Percentiles rank a stretch among this genome's conserved stretches.
phyloP scores from a whole-genome alignment of 64 coral and sea anemone genomes.

The Montipora cactus region DNA sequence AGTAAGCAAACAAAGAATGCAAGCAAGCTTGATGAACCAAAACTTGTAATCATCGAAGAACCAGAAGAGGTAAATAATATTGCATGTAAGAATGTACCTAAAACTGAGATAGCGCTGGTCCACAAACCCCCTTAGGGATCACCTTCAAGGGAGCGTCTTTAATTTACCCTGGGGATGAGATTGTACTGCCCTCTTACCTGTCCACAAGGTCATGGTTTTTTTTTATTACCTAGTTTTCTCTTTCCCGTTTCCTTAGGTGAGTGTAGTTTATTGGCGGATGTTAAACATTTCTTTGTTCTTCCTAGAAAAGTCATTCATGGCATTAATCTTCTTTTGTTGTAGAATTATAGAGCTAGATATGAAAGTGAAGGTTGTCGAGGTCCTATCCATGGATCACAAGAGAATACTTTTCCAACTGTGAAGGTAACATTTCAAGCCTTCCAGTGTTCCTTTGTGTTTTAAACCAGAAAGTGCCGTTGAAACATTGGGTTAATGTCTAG shows the following conservation, averaged over 20 bases:
- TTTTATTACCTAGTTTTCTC: too few relatives aligned
- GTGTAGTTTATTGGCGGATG: too few relatives aligned
- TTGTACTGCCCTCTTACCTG: too few relatives aligned
- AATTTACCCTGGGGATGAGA: too few relatives aligned
- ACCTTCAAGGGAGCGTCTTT: too few relatives aligned
- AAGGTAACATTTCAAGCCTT: constrained; percentile 54
- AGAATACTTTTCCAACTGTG: constrained; percentile 90
- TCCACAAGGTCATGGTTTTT: too few relatives aligned
- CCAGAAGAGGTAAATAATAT: constrained; percentile 82
- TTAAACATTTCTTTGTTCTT: background rate
- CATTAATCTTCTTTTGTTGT: constrained; percentile 16
- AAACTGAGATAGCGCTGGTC: too few relatives aligned
- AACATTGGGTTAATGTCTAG: too few relatives aligned
- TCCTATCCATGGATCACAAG: constrained; percentile 94
- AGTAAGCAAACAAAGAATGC: constrained; percentile 10
- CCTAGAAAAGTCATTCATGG: background rate
- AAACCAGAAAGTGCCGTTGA: too few relatives aligned
- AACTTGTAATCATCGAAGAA: constrained; percentile 87
- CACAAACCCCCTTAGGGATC: too few relatives aligned
- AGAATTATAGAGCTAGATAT: constrained; percentile 99
- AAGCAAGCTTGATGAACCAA: constrained; percentile 54
- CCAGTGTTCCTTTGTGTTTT: background rate
- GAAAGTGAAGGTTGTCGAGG: constrained; percentile 99
- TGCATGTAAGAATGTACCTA: too few relatives aligned
- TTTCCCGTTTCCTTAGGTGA: too few relatives aligned